Evolutionary conservation across 2,888 invertebrate species (phyloP).

Genomic region (Acanthoscelides obtectus): DNA sequence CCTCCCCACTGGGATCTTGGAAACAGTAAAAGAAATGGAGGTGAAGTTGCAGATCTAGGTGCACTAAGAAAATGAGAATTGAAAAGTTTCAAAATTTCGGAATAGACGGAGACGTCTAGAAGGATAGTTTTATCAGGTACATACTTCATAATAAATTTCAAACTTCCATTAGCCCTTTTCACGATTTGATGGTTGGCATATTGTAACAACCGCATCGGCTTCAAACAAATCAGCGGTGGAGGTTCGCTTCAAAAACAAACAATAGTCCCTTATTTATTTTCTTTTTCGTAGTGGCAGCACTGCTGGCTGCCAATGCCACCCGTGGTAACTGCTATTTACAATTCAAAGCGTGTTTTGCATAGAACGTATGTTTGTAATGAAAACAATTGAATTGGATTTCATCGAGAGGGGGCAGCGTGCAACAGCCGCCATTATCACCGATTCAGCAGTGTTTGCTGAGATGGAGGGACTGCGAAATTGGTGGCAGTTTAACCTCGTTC

Average conservation of each 20-base stretch:
- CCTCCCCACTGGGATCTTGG: no score
- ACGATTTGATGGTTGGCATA: background rate
- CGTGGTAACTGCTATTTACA: constrained; percentile 11
- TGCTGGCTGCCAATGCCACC: background rate
- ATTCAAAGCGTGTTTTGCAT: constrained; percentile 22
- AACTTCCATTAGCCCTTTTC: no score
- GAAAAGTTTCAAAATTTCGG: no score
- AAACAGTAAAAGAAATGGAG: no score
- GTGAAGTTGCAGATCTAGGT: no score
- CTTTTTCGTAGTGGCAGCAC: constrained; percentile 12
- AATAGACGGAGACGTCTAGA: no score
- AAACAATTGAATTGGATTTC: constrained; percentile 21
- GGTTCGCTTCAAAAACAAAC: background rate
- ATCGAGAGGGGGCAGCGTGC: constrained; percentile 13
- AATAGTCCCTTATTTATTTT: constrained; percentile 6
- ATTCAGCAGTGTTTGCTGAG: constrained; percentile 1
- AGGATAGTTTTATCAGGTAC: no score
- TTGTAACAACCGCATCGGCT: background rate
- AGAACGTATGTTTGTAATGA: constrained; percentile 21
- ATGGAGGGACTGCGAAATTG: background rate
- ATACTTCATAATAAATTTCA: no score
- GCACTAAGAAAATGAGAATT: no score
- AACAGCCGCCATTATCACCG: constrained; percentile 14
- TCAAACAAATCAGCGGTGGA: background rate
- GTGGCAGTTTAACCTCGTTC: no score